Percentiles rank a stretch among this genome's conserved stretches.
Conservation (phyloP, 64 coral and sea anemone species). For the Montipora capricornis region DNA sequence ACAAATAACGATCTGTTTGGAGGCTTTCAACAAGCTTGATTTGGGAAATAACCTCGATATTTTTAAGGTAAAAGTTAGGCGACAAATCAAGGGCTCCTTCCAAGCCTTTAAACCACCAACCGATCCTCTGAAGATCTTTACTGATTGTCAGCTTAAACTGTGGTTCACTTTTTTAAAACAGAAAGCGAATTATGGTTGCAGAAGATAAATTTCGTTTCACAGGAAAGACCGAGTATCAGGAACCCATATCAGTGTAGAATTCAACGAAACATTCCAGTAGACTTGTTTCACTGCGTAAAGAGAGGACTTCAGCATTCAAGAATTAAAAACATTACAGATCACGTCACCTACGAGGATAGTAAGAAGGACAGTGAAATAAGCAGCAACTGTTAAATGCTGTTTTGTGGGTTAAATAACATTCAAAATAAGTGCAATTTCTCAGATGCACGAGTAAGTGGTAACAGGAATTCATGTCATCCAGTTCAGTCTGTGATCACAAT, state of each 20-base stretch:
- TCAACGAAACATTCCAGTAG: conserved; percentile 37
- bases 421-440: no score
- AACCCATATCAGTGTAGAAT: conserved; percentile 37
- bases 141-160: conserved; percentile 56
- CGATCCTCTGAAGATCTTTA: conserved; percentile 57
- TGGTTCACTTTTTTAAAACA: background rate
- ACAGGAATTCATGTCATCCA: background rate
- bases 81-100: conserved; percentile 40
- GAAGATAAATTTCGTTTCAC: conserved; percentile 28
- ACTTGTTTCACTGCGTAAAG: conserved; percentile 52
- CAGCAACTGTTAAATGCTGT: no score
- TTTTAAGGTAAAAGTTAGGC: conserved; percentile 34
- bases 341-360: conserved; percentile 35
- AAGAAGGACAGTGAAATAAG: conserved; percentile 26
- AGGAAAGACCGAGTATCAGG: conserved; percentile 46
- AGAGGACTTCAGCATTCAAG: conserved; percentile 46
- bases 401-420: no score
- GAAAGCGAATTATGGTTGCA: conserved; percentile 41
- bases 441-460: no score
- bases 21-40: conserved; percentile 44
- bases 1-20: conserved; percentile 22
- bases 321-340: conserved; percentile 20
- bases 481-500: no score
- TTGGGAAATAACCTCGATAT: conserved; percentile 55
- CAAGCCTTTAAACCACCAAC: conserved; percentile 62